These are phyloP conservation scores for Apostichopus leukothele DNA, from an alignment of 53 echinoderm and acorn worm species.

Conservation along the genomic window DNA sequence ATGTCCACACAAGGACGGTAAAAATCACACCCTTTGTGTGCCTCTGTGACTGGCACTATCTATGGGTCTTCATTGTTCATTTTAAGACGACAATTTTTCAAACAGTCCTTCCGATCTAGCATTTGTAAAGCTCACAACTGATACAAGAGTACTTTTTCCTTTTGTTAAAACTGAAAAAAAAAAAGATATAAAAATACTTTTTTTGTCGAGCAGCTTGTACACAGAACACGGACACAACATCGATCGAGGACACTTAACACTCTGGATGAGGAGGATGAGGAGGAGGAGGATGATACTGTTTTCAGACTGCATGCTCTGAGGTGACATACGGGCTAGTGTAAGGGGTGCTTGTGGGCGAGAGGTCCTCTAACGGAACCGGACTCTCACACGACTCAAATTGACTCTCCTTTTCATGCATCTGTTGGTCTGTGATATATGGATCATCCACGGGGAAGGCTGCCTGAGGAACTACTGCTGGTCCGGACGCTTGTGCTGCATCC, in stretches of 20 bases:
- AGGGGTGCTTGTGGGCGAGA: neutral
- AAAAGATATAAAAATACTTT: neutral
- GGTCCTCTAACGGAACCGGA: neutral
- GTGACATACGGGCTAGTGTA: constrained; percentile 40
- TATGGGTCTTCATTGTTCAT: neutral
- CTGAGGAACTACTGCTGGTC: neutral
- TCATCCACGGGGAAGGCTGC: neutral
- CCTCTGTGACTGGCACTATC: neutral
- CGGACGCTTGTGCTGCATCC: neutral
- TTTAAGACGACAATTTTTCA: neutral
- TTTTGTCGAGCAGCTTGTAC: neutral
- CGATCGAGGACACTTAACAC: too few relatives aligned
- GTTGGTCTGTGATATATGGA: constrained; percentile 22
- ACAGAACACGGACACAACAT: neutral
- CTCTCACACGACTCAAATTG: constrained; percentile 6
- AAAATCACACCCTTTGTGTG: neutral
- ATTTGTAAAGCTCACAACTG: neutral
- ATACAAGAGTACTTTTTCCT: neutral
- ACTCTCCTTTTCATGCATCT: constrained; percentile 13
- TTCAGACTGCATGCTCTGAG: constrained; percentile 23
- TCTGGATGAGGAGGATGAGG: too few relatives aligned
- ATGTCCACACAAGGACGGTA: neutral
- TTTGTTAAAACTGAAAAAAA: neutral
- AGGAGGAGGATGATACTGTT: neutral
- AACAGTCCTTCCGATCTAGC: neutral